A percentile compares a stretch with the other conserved stretches of the same genome.
Evolutionary conservation across 2,797 vertebrate genomes (phyloP).

Genomic region (Pampus argenteus): DNA sequence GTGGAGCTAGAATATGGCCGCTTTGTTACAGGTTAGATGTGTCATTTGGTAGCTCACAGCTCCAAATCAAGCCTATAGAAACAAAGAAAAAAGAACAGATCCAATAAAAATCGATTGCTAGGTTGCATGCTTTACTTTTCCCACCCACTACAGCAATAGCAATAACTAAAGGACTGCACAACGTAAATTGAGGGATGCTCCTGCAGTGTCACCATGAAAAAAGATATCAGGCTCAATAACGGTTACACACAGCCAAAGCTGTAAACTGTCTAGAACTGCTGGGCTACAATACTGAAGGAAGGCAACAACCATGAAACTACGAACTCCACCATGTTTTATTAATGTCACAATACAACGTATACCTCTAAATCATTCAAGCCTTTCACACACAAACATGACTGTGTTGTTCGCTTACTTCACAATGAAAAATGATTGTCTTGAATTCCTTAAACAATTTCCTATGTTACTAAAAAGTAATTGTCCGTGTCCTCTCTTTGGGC

Average conservation of each 20-base stretch:
- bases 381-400: too few species aligned
- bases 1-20: not conserved
- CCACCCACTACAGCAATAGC: not conserved
- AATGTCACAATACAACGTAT: too few species aligned
- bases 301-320: not conserved
- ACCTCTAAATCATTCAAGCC: too few species aligned
- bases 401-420: not conserved
- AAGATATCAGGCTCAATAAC: too few species aligned
- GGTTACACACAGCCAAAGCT: not conserved
- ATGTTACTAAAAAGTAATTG: not conserved
- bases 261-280: not conserved
- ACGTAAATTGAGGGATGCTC: too few species aligned
- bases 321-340: not conserved
- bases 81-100: not conserved
- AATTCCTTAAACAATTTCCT: not conserved
- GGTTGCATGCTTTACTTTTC: not conserved
- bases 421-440: not conserved
- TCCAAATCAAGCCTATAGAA: not conserved
- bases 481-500: not conserved
- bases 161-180: not conserved
- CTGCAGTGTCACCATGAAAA: too few species aligned
- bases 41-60: not conserved
- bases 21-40: not conserved
- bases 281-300: not conserved
- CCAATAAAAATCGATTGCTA: not conserved